A percentile compares a stretch with the other conserved stretches of the same genome.
Evolutionary conservation across 1,140 invertebrate genomes (phyloP).

Genomic region (Psilanteris sp.): DNA sequence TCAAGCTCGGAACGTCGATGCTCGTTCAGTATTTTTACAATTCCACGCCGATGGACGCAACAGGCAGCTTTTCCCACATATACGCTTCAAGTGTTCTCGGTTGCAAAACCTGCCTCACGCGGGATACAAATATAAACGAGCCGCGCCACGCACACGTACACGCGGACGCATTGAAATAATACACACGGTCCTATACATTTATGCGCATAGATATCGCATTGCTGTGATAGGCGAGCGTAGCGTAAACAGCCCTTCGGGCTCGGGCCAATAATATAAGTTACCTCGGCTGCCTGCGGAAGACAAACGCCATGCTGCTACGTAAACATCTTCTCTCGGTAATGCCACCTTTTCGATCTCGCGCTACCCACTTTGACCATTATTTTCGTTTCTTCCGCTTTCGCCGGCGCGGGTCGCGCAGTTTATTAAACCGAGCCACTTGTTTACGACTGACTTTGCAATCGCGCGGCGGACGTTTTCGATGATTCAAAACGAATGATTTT

Average conservation of each 20-base stretch:
- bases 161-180: conserved; percentile 50
- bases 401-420: too few species aligned
- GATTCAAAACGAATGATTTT: too few species aligned
- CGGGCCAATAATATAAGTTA: conserved; percentile 59
- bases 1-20: conserved; percentile 64
- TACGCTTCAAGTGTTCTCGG: conserved; percentile 62
- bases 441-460: too few species aligned
- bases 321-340: conserved; percentile 59
- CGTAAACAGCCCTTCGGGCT: conserved; percentile 58
- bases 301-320: conserved; percentile 39
- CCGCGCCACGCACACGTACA: conserved; percentile 24
- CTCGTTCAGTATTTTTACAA: conserved; percentile 72
- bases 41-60: conserved; percentile 71
- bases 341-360: conserved; percentile 15
- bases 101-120: conserved; percentile 48
- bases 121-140: conserved; percentile 38
- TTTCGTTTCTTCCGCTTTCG: too few species aligned
- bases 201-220: conserved; percentile 64
- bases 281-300: conserved; percentile 23
- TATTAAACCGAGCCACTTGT: too few species aligned
- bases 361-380: conserved; percentile 26
- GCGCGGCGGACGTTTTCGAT: too few species aligned
- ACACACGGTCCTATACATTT: conserved; percentile 62
- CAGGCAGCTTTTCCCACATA: conserved; percentile 74
- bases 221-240: conserved; percentile 61